A percentile compares a stretch with the other conserved stretches of the same genome.
Conservation (phyloP, 2,797 vertebrate genomes). For the Sebastes hubbsi region DNA sequence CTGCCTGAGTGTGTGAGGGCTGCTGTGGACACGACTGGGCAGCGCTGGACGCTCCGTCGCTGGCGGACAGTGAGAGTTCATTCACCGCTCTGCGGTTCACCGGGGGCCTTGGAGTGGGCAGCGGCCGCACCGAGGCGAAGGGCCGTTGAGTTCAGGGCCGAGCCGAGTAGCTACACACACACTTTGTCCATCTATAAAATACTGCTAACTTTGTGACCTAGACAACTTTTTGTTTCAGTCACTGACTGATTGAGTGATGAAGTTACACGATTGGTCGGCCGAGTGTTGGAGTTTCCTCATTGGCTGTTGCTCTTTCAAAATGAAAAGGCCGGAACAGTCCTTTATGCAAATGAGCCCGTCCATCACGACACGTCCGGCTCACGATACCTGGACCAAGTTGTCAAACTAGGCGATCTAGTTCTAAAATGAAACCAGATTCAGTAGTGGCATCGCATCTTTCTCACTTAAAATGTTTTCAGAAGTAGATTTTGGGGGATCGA, state of each 20-base stretch:
- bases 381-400: no score
- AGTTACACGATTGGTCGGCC: no score
- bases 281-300: no score
- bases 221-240: not conserved
- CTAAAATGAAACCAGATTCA: no score
- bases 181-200: not conserved
- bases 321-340: no score
- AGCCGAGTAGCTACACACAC: not conserved
- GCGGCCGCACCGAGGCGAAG: conserved; percentile 15
- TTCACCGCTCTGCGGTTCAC: conserved; percentile 23
- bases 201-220: not conserved
- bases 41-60: conserved; percentile 35
- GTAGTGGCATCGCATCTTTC: no score
- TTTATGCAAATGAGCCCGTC: no score
- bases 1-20: conserved; percentile 67
- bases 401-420: no score
- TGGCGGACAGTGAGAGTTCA: conserved; percentile 50
- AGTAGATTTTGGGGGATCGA: no score
- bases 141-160: conserved; percentile 57
- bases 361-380: no score
- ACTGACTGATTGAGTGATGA: not conserved
- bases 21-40: conserved; percentile 49
- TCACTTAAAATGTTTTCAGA: no score
- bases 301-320: no score
- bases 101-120: conserved; percentile 21